Evolutionary conservation across 1,140 invertebrate species (phyloP), one percentile per base, ranked within the genome.

Genomic region (Caenorhabditis elegans): DNA sequence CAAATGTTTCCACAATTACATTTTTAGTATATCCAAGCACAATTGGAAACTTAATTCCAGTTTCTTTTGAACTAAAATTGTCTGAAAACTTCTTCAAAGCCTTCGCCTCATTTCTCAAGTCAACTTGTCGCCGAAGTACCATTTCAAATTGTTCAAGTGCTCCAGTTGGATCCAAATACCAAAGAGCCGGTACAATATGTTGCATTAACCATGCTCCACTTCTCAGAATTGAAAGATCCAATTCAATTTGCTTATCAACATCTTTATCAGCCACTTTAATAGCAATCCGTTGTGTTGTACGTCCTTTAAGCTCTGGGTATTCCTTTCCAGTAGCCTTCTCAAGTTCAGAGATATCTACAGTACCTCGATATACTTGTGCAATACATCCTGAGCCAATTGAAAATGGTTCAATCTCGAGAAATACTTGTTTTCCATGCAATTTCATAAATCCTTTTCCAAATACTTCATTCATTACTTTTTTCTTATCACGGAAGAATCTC

Each of bases 361-460:
- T 91, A 11, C 90, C 91, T 82, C 31, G 8, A 76, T 39, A 75
- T 6, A 92, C 92, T 89, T 92, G 92, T 51, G 91, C 92, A 84
- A 91, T 91, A 84, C 91, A 92, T 53, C 92, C 92, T 31, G 92
- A 92, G 24, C 92, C 92, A 51, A 92, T 88, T 0, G 91, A 91
- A 8, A 86, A 78, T 1, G 86, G 86, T 49, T 90, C 90, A 46
- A 91, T 89, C 55, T 86, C 86, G 0, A 88, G 70, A 49, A 92
- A 92, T n/a, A 91, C 79, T 11, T 24, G 39, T 17, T 70, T 24
- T 1, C 39, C 53, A 36, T 83, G 78, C 6, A 90, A 78, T 55
- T 79, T 87, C 89, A 90, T 90, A 34, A 84, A 81, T 36, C 88
- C 79, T 5, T 87, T 77, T 0, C 90, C 91, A 77, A 90, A 91